Base-by-base conservation (phyloP, 2,797 vertebrate genomes). In the Hirundo rustica region DNA sequence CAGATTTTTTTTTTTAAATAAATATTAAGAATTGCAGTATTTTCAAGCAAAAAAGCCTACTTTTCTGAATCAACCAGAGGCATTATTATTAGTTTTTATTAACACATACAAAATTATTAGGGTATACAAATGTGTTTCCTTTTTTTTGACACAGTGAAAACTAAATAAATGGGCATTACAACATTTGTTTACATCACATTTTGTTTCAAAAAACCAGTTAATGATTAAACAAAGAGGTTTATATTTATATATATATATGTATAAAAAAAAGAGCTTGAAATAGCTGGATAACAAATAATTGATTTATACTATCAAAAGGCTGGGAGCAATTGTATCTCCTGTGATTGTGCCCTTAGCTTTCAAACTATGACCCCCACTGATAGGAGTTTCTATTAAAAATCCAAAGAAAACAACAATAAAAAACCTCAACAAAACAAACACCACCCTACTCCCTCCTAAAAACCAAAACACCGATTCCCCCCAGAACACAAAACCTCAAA, bases 41-140 rank as follows among this genome's bases (percentile, higher is more conserved):
- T 83, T 82, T 64, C 70, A 95, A 73, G 84, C 23, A 91, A 58
- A 81, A 86, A 94, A 91, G 22, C 91, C 93, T 95, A 74, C 61
- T 95, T 94, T 95, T 95, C 86, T 94, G 74, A 96, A 97, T 94
- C 92, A 96, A 93, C 45, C 79, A 89, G 96, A 97, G 27, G 54
- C 79, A 89, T 91, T 92, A 88, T 90, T 92, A 88, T 86, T 96
- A 94, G 94, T 95, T 97, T 98, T 98, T 98, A 98, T 98, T 98
- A 98, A 97, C 96, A 97, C 95, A 98, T 97, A 98, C 96, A 98
- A 98, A 98, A 98, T 95, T 96, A 75, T 97, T 96, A 85, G 92
- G 95, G 91, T 94, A 97, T 98, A 98, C 98, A 98, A 97, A 97
- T 68, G 93, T 90, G 83, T 89, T 96, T 95, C 74, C 74, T 93